Evolutionary conservation across 2,113 vertebrate species (phyloP).

Genomic region (Otocyon megalotis): DNA sequence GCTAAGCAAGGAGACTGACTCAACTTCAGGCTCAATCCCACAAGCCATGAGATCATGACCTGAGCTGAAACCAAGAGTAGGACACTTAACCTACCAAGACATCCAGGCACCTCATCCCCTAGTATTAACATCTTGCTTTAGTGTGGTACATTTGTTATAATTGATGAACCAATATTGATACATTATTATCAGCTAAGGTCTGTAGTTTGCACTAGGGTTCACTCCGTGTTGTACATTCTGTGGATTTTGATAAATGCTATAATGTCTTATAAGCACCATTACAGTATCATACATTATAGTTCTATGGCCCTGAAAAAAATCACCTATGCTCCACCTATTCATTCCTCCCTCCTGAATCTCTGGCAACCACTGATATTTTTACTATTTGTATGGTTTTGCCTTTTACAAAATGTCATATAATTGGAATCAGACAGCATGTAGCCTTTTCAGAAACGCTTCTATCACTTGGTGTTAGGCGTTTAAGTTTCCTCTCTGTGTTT

Average conservation of each 20-base stretch:
- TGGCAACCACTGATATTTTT: background rate
- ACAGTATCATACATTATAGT: background rate
- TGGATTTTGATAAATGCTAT: background rate
- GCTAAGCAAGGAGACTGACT: too few relatives aligned
- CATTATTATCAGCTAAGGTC: background rate
- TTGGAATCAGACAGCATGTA: background rate
- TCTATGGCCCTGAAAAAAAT: background rate
- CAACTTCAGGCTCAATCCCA: too few relatives aligned
- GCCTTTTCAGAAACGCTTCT: background rate
- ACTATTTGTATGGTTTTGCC: background rate
- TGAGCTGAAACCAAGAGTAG: too few relatives aligned
- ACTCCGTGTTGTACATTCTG: background rate
- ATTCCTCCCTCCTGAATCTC: background rate
- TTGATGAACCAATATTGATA: background rate
- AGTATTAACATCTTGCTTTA: background rate
- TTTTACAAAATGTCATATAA: background rate
- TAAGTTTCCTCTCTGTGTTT: background rate
- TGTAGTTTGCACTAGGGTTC: background rate
- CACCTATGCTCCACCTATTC: background rate
- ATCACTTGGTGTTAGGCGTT: background rate
- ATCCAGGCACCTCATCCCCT: too few relatives aligned
- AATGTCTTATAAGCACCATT: background rate
- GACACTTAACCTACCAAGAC: too few relatives aligned
- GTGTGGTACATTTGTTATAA: background rate
- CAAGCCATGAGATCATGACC: too few relatives aligned